These are phyloP conservation scores for Hylaeus anthracinus DNA, from an alignment of 1,140 invertebrate genomes.

Conservation along the genomic window DNA sequence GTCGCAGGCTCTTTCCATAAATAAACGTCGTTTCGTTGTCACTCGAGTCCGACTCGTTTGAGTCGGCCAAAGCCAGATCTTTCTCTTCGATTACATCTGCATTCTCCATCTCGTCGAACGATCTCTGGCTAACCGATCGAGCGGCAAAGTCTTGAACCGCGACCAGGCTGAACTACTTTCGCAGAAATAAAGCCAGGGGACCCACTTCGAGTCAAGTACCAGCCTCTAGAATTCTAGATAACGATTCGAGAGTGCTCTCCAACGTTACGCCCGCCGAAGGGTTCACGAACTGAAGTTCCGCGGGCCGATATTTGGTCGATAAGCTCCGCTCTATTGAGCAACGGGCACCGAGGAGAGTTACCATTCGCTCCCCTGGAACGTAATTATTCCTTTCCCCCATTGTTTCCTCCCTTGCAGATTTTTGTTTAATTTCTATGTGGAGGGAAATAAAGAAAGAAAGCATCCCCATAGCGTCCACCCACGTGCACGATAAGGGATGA, in stretches of 20 bases:
- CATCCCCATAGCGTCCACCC: too few species aligned
- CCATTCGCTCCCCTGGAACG: too few species aligned
- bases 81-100: background rate
- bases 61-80: background rate
- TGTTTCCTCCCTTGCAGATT: background rate
- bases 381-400: background rate
- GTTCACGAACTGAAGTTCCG: background rate
- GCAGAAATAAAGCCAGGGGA: background rate
- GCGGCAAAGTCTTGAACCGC: constrained; percentile 7
- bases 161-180: constrained; percentile 28
- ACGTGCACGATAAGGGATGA: too few species aligned
- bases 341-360: background rate
- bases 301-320: constrained; percentile 58
- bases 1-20: constrained; percentile 29
- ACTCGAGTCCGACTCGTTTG: background rate
- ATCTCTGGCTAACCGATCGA: background rate
- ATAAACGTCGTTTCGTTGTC: background rate
- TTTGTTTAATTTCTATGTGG: too few species aligned
- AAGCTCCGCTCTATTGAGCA: constrained; percentile 12
- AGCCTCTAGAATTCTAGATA: constrained; percentile 9
- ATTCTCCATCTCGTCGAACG: constrained; percentile 7
- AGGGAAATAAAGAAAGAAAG: too few species aligned
- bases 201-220: constrained; percentile 15
- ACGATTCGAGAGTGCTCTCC: constrained; percentile 31
- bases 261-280: constrained; percentile 14